Conservation (phyloP, 2,113 vertebrate genomes). For the Chroicocephalus ridibundus region DNA sequence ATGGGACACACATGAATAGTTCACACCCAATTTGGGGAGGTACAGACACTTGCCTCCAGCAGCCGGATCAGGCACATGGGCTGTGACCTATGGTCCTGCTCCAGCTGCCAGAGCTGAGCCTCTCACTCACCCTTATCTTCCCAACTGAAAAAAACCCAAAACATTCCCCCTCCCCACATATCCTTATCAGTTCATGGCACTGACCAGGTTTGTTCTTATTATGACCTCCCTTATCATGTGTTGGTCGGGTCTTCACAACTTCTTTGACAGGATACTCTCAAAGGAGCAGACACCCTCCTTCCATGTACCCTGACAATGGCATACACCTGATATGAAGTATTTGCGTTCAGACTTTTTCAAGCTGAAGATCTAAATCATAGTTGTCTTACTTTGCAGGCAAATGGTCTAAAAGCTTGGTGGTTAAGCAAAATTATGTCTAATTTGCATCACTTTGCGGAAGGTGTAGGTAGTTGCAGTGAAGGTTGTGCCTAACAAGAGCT, state of each 20-base stretch:
- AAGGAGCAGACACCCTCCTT: neutral
- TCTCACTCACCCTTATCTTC: neutral
- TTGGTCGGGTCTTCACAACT: neutral
- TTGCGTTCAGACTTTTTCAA: neutral
- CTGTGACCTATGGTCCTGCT: accelerated
- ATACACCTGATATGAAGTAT: neutral
- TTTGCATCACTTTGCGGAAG: accelerated
- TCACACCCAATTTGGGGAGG: neutral
- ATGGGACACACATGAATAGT: too few species aligned
- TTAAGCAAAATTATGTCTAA: neutral
- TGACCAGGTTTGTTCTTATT: neutral
- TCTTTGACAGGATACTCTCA: neutral
- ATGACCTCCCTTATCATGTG: neutral
- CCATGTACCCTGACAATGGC: neutral
- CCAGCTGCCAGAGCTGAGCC: neutral
- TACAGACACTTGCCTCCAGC: too few species aligned
- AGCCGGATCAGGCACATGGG: accelerated
- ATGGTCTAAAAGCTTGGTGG: neutral
- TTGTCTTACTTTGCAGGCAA: neutral
- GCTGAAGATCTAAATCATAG: neutral
- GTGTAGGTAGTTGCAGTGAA: neutral
- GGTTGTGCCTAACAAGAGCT: neutral
- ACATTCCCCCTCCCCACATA: neutral
- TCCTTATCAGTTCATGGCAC: neutral
- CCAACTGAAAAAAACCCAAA: neutral